Conservation (phyloP, 2,113 vertebrate genomes). For the Reinhardtius hippoglossoides region DNA sequence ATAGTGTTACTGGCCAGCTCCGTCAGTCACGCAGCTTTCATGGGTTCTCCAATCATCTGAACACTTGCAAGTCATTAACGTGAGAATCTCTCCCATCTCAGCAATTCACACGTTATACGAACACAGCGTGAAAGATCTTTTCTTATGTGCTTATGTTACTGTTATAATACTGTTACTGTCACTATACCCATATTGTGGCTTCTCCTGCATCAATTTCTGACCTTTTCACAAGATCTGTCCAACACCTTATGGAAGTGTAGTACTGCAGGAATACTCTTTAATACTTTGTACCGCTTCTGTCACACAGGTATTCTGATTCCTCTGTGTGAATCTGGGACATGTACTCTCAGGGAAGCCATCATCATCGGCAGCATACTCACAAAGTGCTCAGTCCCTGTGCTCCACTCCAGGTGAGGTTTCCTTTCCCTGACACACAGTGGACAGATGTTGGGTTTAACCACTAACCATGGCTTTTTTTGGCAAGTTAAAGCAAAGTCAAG, state of each 20-base stretch:
- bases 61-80: not conserved
- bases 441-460: not conserved
- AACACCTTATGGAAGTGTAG: not conserved
- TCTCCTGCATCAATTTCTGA: not conserved
- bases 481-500: not conserved
- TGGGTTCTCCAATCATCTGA: not conserved
- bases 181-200: not conserved
- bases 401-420: constrained; percentile 92
- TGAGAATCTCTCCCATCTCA: not conserved
- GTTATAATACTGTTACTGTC: too few relatives aligned
- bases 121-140: not conserved
- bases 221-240: not conserved
- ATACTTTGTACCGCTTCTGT: not conserved
- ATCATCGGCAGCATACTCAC: constrained; percentile 96
- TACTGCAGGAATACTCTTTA: not conserved
- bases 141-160: too few relatives aligned
- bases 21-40: not conserved
- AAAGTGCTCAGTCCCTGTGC: constrained; percentile 95
- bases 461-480: too few relatives aligned
- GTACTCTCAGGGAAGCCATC: constrained; percentile 94
- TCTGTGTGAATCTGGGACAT: constrained; percentile 95
- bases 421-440: not conserved
- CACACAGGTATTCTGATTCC: constrained; percentile 93
- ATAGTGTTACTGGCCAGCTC: not conserved
- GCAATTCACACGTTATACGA: not conserved